Conservation (phyloP, 2,888 invertebrate genomes). For the Zelleria hepariella region DNA sequence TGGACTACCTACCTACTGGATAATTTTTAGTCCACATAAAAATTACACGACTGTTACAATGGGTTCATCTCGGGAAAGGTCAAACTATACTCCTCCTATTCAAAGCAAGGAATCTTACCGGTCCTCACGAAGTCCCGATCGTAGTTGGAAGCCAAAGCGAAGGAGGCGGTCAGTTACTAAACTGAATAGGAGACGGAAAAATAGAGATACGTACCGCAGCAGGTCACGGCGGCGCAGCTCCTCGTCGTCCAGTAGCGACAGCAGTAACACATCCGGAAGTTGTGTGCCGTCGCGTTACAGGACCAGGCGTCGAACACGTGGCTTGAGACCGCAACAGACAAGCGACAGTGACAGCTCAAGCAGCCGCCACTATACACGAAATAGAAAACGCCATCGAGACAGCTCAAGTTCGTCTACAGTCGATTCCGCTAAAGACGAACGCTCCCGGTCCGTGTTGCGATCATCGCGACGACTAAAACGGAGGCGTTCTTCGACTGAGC, state of each 20-base stretch:
- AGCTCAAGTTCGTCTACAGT: not conserved
- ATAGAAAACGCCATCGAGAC: not conserved
- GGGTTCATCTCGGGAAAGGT: not conserved
- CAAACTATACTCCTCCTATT: not conserved
- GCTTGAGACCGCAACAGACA: too few species aligned
- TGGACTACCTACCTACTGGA: too few species aligned
- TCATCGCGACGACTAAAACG: not conserved
- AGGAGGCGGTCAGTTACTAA: not conserved
- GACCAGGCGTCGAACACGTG: too few species aligned
- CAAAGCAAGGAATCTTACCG: not conserved
- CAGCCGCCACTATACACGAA: not conserved
- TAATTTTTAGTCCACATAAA: too few species aligned
- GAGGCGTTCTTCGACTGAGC: not conserved
- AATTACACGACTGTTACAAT: not conserved
- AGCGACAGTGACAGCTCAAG: not conserved
- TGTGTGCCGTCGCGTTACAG: too few species aligned
- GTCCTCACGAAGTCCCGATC: not conserved
- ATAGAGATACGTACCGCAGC: not conserved
- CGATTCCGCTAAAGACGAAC: not conserved
- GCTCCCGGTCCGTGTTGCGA: not conserved
- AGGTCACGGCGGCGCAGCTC: too few species aligned
- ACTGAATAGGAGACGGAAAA: not conserved
- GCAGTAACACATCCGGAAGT: too few species aligned
- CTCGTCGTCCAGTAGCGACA: too few species aligned
- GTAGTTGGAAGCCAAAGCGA: not conserved